Evolutionary conservation across 1,140 invertebrate genomes (phyloP).

Genomic region (Heliconius congener): DNA sequence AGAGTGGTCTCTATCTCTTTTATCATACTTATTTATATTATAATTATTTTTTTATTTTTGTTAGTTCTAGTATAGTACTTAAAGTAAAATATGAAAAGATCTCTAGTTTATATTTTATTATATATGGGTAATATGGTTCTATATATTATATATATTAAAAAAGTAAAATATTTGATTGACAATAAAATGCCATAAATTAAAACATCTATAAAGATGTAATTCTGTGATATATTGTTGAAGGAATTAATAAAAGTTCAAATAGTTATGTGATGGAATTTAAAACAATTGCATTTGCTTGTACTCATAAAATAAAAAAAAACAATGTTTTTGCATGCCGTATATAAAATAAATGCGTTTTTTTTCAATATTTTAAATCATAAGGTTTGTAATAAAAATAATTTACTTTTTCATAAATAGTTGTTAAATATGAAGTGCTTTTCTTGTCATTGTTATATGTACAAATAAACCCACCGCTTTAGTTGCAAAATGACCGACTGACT

Average conservation of each 20-base stretch:
- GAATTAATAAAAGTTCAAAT: background rate
- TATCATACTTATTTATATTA: slow-evolving; percentile 11
- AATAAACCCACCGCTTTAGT: slow-evolving; percentile 11
- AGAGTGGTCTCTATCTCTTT: background rate
- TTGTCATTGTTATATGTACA: slow-evolving; percentile 17
- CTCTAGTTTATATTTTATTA: slow-evolving; percentile 32
- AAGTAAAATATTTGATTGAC: slow-evolving; percentile 18
- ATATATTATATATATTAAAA: slow-evolving; percentile 1
- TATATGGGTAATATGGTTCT: slow-evolving; percentile 4
- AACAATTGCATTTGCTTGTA: background rate
- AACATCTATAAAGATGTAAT: slow-evolving; percentile 14
- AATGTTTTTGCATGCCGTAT: background rate
- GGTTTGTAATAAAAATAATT: background rate
- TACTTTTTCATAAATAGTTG: background rate
- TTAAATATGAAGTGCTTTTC: slow-evolving; percentile 19
- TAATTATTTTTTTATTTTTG: slow-evolving; percentile 21
- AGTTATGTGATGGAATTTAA: background rate
- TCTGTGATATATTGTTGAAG: slow-evolving; percentile 23
- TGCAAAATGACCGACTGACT: slow-evolving; percentile 2
- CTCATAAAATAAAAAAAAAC: background rate
- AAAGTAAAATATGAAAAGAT: slow-evolving; percentile 38
- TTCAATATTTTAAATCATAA: background rate
- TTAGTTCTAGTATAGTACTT: slow-evolving; percentile 42
- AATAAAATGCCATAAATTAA: slow-evolving; percentile 27
- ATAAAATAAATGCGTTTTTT: background rate